Base-by-base conservation (phyloP, 2,113 vertebrate genomes). In the Brevimyrus niger region DNA sequence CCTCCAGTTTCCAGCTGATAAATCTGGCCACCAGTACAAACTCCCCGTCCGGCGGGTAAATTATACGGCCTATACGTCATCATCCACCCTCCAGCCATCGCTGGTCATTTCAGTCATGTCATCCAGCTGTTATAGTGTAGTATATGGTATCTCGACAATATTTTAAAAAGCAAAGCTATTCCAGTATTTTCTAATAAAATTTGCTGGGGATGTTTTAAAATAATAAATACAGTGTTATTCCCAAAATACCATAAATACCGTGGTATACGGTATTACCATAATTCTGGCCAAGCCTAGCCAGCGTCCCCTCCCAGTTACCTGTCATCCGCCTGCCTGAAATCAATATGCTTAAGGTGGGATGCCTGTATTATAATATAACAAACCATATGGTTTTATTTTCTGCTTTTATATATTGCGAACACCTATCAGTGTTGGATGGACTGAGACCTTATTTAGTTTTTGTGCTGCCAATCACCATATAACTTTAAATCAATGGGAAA, bases 41-140 rank as follows among this genome's bases (percentile, higher is more conserved):
- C 3, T 0, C 61, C n/a, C n/a, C 58, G 0, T 10, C n/a, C 58
- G 0, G 0, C 3, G 0, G 58, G 58, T 3, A 27, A 13, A 65
- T 65, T 65, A 11, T 11, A 4, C 61, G 27, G 61, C 23, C 10
- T 27, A 3, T n/a, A 65, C 61, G 13, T 27, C n/a, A 69, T 31
- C 61, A 31, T 31, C 7, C 61, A 31, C 61, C n/a, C 10, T n/a
- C n/a, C 61, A 31, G 61, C n/a, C 61, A 31, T 13, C 27, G n/a
- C 61, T 27, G 13, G 61, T n/a, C 27, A 69, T 65, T 31, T 65
- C 61, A 61, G 58, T n/a, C 23, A 3, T 69, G 10, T 10, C 23
- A 65, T 65, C 27, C 27, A 69, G 61, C 9, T 69, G 13, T 69
- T 69, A 13, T 69, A 69, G n/a, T 69, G 10, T 27, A 27, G 61